Percentiles rank a stretch among this genome's conserved stretches.
phyloP scores from a whole-genome alignment of 1,140 invertebrate genomes.

The Ctenoplectra terminalis region DNA sequence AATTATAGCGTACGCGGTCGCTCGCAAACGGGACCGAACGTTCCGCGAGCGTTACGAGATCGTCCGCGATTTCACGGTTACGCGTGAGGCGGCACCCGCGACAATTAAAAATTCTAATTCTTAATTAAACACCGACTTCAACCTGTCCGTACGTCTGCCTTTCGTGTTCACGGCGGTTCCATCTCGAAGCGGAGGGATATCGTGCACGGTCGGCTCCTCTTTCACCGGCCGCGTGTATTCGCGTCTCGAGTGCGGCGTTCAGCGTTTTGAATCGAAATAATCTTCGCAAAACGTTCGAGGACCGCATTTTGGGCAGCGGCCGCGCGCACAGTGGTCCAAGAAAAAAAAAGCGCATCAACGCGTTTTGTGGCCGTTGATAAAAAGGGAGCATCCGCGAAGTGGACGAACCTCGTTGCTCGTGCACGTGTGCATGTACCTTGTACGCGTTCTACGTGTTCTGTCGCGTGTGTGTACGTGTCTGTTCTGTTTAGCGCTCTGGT shows the following conservation, averaged over 20 bases:
- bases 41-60: background rate
- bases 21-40: too few species aligned
- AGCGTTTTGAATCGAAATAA: conserved; percentile 21
- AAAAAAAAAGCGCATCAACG: conserved; percentile 48
- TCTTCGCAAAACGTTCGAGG: conserved; percentile 29
- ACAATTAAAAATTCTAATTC: conserved; percentile 14
- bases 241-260: conserved; percentile 17
- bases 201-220: background rate
- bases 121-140: too few species aligned
- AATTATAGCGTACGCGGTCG: background rate
- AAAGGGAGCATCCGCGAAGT: conserved; percentile 57
- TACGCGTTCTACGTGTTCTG: too few species aligned
- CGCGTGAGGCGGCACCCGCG: background rate
- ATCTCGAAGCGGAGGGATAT: too few species aligned
- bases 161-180: too few species aligned
- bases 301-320: conserved; percentile 11
- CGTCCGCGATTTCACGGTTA: conserved; percentile 7
- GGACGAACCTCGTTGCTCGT: conserved; percentile 39
- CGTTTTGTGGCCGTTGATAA: conserved; percentile 55
- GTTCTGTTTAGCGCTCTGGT: conserved; percentile 48
- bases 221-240: background rate
- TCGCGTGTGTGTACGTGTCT: background rate
- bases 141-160: too few species aligned
- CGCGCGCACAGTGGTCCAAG: conserved; percentile 2
- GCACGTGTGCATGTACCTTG: background rate